These are phyloP conservation scores for human DNA, from an alignment of 2,113 vertebrate genomes.

Conservation along the genomic window GRCh38 chr16:5997501-5998000, in stretches of 20 bases:
- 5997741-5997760: not conserved
- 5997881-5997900: not conserved
- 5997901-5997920: not conserved
- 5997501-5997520: too few species aligned
- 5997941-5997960: not conserved
- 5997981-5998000: too few species aligned
- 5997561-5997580: not conserved
- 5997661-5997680: constrained; percentile 23
- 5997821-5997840: not conserved
- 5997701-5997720: not conserved
- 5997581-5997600: not conserved
- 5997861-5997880: not conserved
- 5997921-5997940: not conserved
- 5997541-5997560: not conserved
- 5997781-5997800: not conserved
- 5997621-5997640: not conserved
- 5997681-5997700: not conserved
- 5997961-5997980: not conserved
- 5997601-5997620: not conserved
- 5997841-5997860: not conserved
- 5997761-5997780: not conserved
- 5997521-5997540: not conserved
- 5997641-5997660: not conserved
- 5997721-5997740: not conserved
- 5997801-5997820: not conserved